Conservation (phyloP, 2,888 invertebrate species). For the Halictus quadricinctus region DNA sequence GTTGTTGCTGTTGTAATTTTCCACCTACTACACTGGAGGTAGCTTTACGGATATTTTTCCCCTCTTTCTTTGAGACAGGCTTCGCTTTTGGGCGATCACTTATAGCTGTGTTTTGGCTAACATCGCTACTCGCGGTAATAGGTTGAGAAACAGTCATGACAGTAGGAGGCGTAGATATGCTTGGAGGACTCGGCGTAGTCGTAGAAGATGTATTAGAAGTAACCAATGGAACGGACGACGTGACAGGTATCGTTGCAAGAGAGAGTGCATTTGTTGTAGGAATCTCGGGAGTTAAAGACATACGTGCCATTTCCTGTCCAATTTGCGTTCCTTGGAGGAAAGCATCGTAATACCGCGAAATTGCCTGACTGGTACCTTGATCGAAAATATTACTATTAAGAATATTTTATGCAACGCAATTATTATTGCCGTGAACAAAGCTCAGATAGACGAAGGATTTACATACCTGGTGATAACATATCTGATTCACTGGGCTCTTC, state of each 20-base stretch:
- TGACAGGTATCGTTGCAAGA: constrained; percentile 65
- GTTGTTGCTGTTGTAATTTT: constrained; percentile 74
- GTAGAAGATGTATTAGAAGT: constrained; percentile 66
- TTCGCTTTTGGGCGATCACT: constrained; percentile 93
- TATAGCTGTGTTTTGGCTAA: constrained; percentile 89
- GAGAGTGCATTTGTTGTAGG: constrained; percentile 69
- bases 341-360: constrained; percentile 82
- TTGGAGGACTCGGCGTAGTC: constrained; percentile 70
- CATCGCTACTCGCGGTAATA: constrained; percentile 84
- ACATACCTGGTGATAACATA: constrained; percentile 81
- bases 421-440: not conserved
- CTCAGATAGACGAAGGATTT: constrained; percentile 70
- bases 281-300: constrained; percentile 71
- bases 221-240: constrained; percentile 64
- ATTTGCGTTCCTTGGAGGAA: constrained; percentile 79
- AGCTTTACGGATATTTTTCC: constrained; percentile 88
- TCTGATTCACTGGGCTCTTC: constrained; percentile 73
- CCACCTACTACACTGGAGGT: constrained; percentile 73
- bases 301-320: constrained; percentile 58
- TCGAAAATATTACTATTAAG: constrained; percentile 62
- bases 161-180: constrained; percentile 69
- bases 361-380: constrained; percentile 80
- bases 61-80: constrained; percentile 91
- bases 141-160: constrained; percentile 78
- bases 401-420: constrained; percentile 1